A percentile compares a stretch with the other conserved stretches of the same genome.
These are phyloP conservation scores for Muscicapa adusta DNA, from an alignment of 2,113 vertebrate genomes.

Conservation along the genomic window DNA sequence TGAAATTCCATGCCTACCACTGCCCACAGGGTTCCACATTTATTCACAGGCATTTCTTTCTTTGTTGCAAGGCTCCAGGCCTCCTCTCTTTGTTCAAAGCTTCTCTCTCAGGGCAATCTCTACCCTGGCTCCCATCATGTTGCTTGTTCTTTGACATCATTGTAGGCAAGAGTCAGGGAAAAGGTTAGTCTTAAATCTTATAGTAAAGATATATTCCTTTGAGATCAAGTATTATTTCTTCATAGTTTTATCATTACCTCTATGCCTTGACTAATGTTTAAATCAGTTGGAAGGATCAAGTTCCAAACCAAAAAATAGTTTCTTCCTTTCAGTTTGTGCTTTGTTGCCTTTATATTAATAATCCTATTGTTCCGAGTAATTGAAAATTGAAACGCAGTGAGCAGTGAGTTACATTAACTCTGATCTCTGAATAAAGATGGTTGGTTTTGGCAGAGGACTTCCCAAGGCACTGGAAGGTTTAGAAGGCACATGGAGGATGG, in stretches of 20 bases:
- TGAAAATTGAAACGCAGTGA: neutral
- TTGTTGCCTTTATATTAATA: neutral
- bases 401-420: neutral
- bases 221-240: neutral
- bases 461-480: neutral
- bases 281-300: neutral
- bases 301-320: neutral
- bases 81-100: neutral
- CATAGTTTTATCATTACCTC: neutral
- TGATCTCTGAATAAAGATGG: neutral
- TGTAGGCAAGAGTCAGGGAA: neutral
- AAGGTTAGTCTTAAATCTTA: neutral
- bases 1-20: neutral
- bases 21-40: neutral
- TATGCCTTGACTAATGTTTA: neutral
- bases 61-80: neutral
- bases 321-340: neutral
- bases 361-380: neutral
- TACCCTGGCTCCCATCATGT: neutral
- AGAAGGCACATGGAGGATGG: neutral
- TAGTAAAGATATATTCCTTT: neutral
- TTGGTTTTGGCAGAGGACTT: neutral
- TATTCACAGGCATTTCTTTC: neutral
- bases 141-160: neutral
- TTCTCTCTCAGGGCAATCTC: neutral